phyloP scores from a whole-genome alignment of 2,113 vertebrate species.

The Scomber colias region DNA sequence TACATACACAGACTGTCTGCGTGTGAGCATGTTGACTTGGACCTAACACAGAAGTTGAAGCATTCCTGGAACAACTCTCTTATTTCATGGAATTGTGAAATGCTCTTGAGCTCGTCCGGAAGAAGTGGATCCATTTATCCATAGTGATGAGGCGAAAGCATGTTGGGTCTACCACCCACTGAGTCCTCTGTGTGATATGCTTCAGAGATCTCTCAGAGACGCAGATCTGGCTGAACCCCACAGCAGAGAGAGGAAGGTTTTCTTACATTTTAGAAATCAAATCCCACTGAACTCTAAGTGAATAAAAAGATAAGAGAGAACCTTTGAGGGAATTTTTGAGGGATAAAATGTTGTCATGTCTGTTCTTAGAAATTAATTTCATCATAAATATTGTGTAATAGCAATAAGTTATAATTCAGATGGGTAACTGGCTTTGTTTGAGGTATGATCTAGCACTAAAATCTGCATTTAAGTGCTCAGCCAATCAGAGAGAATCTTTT shows the following conservation, averaged over 20 bases:
- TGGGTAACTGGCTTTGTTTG: too few species aligned
- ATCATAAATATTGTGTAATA: too few species aligned
- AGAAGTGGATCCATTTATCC: slow-evolving; percentile 58
- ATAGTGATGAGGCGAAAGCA: slow-evolving; percentile 43
- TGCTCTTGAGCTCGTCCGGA: slow-evolving; percentile 30
- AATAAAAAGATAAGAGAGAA: too few species aligned
- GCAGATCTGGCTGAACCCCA: slow-evolving; percentile 26
- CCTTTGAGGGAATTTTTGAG: too few species aligned
- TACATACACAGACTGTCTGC: too few species aligned
- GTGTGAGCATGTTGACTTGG: slow-evolving; percentile 3
- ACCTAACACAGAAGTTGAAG: slow-evolving; percentile 18
- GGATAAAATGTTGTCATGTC: too few species aligned
- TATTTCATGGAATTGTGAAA: slow-evolving; percentile 61
- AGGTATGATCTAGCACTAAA: neutral
- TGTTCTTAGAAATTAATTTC: too few species aligned
- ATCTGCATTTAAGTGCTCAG: neutral
- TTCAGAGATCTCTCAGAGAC: slow-evolving; percentile 40
- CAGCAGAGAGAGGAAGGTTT: slow-evolving; percentile 7
- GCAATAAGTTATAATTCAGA: too few species aligned
- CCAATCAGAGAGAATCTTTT: neutral
- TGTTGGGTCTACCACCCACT: slow-evolving; percentile 53
- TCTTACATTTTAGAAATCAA: neutral
- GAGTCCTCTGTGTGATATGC: slow-evolving; percentile 27
- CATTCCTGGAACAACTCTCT: slow-evolving; percentile 43
- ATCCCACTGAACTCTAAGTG: neutral